Evolutionary conservation across 2,797 vertebrate genomes (phyloP).

Genomic region (Acrocephalus scirpaceus): DNA sequence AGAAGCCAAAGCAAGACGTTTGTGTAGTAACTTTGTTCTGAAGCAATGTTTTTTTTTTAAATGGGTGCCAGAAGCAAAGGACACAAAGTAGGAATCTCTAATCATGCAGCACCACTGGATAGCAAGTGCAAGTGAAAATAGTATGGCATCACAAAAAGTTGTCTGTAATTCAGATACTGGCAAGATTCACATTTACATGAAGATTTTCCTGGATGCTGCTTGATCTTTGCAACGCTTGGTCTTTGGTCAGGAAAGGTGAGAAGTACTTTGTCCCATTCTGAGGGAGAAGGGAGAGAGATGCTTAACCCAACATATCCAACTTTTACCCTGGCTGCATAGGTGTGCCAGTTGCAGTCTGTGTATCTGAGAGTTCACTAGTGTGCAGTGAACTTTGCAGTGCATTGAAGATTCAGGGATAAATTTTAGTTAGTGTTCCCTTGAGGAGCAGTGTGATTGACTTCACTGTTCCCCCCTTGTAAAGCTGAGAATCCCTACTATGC

Average conservation of each 20-base stretch:
- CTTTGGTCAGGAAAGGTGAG: background rate
- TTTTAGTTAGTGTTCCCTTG: background rate
- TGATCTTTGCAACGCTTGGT: background rate
- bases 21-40: background rate
- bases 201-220: background rate
- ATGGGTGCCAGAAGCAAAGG: background rate
- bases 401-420: background rate
- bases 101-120: background rate
- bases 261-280: background rate
- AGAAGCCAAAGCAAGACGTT: background rate
- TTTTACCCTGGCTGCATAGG: background rate
- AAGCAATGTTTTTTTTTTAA: background rate
- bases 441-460: background rate
- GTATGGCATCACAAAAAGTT: background rate
- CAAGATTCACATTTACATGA: background rate
- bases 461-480: background rate
- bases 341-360: background rate
- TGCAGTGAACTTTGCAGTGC: background rate
- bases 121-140: background rate
- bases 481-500: background rate
- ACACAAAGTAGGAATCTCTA: background rate
- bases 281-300: background rate
- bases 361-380: background rate
- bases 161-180: background rate
- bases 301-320: accelerated